Percentiles rank a stretch among this genome's conserved stretches.
These are phyloP conservation scores for Podarcis siculus DNA, from an alignment of 2,797 vertebrate genomes.

Conservation along the genomic window DNA sequence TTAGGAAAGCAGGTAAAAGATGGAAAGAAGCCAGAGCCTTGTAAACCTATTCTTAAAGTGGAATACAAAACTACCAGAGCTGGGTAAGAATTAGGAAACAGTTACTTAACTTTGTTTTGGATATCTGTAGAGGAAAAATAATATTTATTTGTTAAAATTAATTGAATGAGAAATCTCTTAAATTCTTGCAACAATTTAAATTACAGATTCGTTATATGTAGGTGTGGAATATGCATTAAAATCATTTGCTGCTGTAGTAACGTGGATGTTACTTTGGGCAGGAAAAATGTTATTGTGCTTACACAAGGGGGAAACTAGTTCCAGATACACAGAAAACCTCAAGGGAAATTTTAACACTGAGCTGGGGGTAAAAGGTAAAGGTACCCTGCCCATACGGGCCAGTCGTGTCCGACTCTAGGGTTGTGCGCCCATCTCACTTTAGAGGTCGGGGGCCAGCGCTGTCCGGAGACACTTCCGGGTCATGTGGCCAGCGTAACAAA, in stretches of 20 bases:
- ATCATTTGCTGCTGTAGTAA: neutral
- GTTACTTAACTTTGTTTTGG: neutral
- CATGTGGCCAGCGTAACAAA: no score
- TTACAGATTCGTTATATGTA: neutral
- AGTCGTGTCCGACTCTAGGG: no score
- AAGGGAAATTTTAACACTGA: neutral
- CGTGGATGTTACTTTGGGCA: neutral
- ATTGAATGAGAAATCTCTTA: neutral
- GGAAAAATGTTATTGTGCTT: neutral
- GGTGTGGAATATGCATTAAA: neutral
- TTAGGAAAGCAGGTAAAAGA: conserved; percentile 98
- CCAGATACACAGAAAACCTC: neutral
- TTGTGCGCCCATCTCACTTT: no score
- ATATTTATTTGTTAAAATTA: neutral
- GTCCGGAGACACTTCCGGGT: no score
- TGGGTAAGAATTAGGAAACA: conserved; percentile 83
- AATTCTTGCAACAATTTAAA: neutral
- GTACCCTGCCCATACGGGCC: no score
- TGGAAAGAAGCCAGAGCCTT: conserved; percentile 98
- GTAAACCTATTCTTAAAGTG: conserved; percentile 99
- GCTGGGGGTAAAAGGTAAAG: neutral
- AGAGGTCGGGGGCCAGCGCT: no score
- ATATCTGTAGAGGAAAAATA: neutral
- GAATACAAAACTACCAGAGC: conserved; percentile 96
- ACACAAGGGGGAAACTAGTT: neutral